Evolutionary conservation across 2,888 invertebrate genomes (phyloP), one percentile per base, ranked within the genome.

Genomic region (Parnassius orleans): DNA sequence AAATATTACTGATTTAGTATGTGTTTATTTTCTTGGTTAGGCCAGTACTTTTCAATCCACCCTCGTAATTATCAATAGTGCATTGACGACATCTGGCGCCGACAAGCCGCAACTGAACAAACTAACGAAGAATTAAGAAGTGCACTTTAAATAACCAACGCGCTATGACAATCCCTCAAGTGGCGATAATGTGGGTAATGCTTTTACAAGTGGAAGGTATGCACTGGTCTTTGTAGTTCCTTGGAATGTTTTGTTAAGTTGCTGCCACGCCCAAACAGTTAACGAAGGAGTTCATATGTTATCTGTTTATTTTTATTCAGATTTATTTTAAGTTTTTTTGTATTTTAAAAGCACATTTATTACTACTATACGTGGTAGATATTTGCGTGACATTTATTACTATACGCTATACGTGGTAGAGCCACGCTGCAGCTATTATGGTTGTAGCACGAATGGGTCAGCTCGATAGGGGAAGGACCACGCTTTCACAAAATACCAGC

Each of bases 11-110:
- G n/a, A n/a, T n/a, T n/a, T n/a, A n/a, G n/a, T n/a, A n/a, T n/a
- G n/a, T n/a, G n/a, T n/a, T n/a, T n/a, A n/a, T n/a, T n/a, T n/a
- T n/a, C n/a, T n/a, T n/a, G n/a, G n/a, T n/a, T n/a, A n/a, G n/a
- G n/a, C n/a, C n/a, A n/a, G n/a, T n/a, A n/a, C n/a, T n/a, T n/a
- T n/a, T n/a, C n/a, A n/a, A n/a, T n/a, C n/a, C n/a, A n/a, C n/a
- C n/a, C n/a, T n/a, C n/a, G n/a, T 42, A 53, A 53, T 53, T 53
- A 47, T 59, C 41, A 14, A 52, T 11, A 24, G 14, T 48, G 14
- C 53, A 47, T 53, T 60, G 55, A 44, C 62, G 62, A 48, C 62
- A 62, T 62, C 62, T 50, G 62, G 48, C 53, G 62, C 48, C 57
- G 44, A 53, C 14, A 53, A 62, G 62, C 50, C 33, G 43, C 55